phyloP scores from a whole-genome alignment of 2,888 invertebrate species.

The Eristalis pertinax region DNA sequence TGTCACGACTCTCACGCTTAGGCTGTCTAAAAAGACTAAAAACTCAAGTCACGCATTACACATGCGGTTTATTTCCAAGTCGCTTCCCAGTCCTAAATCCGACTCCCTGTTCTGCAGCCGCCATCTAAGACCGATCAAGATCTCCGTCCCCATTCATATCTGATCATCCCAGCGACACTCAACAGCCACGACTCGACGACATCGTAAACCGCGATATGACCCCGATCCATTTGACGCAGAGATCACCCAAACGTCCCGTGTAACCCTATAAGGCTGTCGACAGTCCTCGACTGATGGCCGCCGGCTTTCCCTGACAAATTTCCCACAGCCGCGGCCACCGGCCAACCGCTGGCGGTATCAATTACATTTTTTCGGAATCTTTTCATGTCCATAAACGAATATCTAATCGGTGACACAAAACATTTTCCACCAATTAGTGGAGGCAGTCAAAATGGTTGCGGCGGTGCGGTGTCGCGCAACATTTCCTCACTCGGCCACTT shows the following conservation, averaged over 20 bases:
- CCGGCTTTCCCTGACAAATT: slow-evolving; percentile 32
- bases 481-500: slow-evolving; percentile 46
- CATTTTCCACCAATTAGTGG: slow-evolving; percentile 70
- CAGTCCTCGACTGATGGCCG: not conserved
- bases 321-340: slow-evolving; percentile 22
- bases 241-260: not conserved
- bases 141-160: not conserved
- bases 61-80: too few species aligned
- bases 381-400: slow-evolving; percentile 55
- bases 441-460: slow-evolving; percentile 57
- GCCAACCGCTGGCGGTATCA: slow-evolving; percentile 23
- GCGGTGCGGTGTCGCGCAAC: slow-evolving; percentile 29
- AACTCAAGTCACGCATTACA: too few species aligned
- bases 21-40: too few species aligned
- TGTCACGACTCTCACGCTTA: too few species aligned
- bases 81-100: not conserved
- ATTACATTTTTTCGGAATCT: slow-evolving; percentile 51
- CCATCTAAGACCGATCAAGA: not conserved
- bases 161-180: not conserved
- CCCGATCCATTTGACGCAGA: not conserved
- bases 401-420: slow-evolving; percentile 69
- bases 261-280: not conserved
- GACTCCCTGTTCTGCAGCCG: not conserved
- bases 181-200: not conserved
- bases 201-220: not conserved